phyloP scores from a whole-genome alignment of 2,113 vertebrate genomes.

The Eolophus roseicapilla region DNA sequence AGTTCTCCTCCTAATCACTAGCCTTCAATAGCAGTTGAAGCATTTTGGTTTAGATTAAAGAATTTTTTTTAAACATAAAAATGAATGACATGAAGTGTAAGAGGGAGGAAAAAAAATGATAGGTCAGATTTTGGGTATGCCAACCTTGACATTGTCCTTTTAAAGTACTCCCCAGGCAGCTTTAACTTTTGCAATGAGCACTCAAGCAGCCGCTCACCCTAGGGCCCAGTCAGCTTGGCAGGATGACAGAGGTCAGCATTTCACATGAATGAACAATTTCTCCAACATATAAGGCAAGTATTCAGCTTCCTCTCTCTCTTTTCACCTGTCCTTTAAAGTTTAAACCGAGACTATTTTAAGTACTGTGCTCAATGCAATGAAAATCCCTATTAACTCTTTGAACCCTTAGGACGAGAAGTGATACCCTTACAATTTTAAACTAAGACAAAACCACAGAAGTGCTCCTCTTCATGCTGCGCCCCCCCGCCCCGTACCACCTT shows the following conservation, averaged over 20 bases:
- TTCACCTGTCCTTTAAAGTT: constrained; percentile 61
- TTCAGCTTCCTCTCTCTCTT: background rate
- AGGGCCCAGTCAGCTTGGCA: constrained; percentile 59
- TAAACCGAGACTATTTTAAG: background rate
- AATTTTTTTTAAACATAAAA: background rate
- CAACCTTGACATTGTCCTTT: constrained; percentile 73
- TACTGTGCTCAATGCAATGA: background rate
- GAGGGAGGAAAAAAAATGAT: background rate
- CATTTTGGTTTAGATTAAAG: background rate
- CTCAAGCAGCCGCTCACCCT: constrained; percentile 36
- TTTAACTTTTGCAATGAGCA: constrained; percentile 54
- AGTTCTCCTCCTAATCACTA: background rate
- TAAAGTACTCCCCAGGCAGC: constrained; percentile 66
- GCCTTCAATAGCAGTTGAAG: constrained; percentile 25
- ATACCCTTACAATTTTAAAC: background rate
- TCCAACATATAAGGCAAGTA: constrained; percentile 11
- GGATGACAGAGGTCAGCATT: constrained; percentile 75
- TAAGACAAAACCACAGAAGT: background rate
- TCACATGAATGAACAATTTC: constrained; percentile 74
- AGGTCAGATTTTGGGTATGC: constrained; percentile 60
- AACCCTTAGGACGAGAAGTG: background rate
- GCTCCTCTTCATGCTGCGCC: background rate
- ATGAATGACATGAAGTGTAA: constrained; percentile 20
- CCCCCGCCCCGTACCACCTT: accelerated
- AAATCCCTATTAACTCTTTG: constrained; percentile 32